These are phyloP conservation scores for Listronotus bonariensis DNA, from an alignment of 1,140 invertebrate species.

Conservation along the genomic window DNA sequence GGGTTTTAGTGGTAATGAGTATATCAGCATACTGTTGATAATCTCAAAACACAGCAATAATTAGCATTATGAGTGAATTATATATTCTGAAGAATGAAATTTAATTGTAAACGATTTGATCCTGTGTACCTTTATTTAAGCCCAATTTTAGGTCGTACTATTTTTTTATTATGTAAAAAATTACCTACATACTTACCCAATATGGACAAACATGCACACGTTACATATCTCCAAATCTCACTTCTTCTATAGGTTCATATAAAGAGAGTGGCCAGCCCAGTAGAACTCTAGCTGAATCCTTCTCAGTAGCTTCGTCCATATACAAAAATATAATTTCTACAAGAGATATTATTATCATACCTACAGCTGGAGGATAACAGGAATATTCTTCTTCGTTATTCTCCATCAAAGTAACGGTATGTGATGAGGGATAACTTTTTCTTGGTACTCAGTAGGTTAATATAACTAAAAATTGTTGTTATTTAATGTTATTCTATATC, in stretches of 20 bases:
- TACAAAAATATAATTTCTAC: conserved; percentile 74
- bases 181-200: conserved; percentile 86
- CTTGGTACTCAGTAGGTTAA: conserved; percentile 51
- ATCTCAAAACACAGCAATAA: too few species aligned
- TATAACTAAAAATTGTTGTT: too few species aligned
- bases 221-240: conserved; percentile 90
- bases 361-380: conserved; percentile 83
- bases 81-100: too few species aligned
- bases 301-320: conserved; percentile 61
- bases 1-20: too few species aligned
- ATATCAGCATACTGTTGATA: too few species aligned
- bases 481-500: too few species aligned
- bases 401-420: conserved; percentile 46
- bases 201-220: conserved; percentile 97
- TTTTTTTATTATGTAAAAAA: too few species aligned
- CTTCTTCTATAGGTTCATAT: conserved; percentile 90
- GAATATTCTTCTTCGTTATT: conserved; percentile 86
- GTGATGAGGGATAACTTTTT: conserved; percentile 17
- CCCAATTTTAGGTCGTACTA: too few species aligned
- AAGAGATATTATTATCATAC: conserved; percentile 79
- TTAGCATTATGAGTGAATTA: too few species aligned
- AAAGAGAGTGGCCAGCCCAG: conserved; percentile 75
- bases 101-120: too few species aligned
- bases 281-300: conserved; percentile 55
- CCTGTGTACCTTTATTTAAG: too few species aligned